Evolutionary conservation across 2,888 invertebrate genomes (phyloP).

Genomic region (Agrilus mali): DNA sequence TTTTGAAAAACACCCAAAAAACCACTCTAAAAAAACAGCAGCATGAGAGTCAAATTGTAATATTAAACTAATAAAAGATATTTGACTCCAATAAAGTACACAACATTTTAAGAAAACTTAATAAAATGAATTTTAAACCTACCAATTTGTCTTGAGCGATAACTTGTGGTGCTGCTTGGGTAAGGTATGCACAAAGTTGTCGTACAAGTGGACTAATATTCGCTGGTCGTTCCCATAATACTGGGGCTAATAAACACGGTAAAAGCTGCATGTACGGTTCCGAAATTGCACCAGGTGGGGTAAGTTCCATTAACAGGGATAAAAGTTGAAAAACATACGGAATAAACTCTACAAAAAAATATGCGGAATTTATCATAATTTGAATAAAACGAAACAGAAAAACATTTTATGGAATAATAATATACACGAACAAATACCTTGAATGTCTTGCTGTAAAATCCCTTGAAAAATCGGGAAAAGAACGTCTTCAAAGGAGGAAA

Average conservation of each 20-base stretch:
- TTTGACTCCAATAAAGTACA: no score
- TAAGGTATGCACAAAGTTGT: conserved; percentile 78
- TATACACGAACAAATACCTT: conserved; percentile 42
- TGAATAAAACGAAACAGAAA: neutral
- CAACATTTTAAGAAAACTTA: neutral
- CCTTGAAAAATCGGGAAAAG: conserved; percentile 92
- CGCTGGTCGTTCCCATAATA: conserved; percentile 86
- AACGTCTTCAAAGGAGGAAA: conserved; percentile 79
- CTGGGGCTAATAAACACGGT: conserved; percentile 78
- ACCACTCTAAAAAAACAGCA: conserved; percentile 43
- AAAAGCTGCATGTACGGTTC: conserved; percentile 81
- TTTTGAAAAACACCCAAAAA: conserved; percentile 94
- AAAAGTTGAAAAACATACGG: conserved; percentile 98
- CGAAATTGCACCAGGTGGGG: conserved; percentile 44
- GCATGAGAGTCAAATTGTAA: neutral
- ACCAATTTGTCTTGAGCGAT: conserved; percentile 59
- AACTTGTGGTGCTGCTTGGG: conserved; percentile 57
- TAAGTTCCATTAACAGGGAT: conserved; percentile 73
- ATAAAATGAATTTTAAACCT: conserved; percentile 19
- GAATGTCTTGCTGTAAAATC: conserved; percentile 86
- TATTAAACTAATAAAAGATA: no score
- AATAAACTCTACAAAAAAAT: conserved; percentile 70
- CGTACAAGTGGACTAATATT: conserved; percentile 89
- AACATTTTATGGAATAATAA: conserved; percentile 2
- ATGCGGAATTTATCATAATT: neutral